Conservation (phyloP, 2,797 vertebrate species). For the Mormyrus proboscirostris region DNA sequence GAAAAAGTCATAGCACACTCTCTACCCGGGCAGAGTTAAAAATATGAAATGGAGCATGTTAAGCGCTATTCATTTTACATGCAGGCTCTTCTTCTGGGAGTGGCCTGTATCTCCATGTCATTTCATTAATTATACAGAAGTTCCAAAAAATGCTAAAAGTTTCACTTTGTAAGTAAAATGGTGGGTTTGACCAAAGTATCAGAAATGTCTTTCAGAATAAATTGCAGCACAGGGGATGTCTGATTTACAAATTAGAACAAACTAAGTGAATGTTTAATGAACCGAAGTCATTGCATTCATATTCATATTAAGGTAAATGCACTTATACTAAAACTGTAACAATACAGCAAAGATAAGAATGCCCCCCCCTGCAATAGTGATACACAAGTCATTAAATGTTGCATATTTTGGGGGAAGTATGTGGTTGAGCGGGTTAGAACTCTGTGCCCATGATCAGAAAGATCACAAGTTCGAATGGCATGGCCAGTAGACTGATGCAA, state of each 20-base stretch:
- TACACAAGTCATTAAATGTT: neutral
- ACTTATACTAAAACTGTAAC: neutral
- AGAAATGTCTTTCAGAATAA: neutral
- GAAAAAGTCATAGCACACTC: neutral
- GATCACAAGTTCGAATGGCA: neutral
- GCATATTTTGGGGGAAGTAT: neutral
- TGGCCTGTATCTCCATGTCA: neutral
- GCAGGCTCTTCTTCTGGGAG: neutral
- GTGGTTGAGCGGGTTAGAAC: neutral
- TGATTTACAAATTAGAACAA: neutral
- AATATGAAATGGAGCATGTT: slow-evolving; percentile 18
- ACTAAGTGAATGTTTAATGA: neutral
- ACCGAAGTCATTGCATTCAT: neutral
- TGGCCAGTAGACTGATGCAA: neutral
- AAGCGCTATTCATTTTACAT: slow-evolving; percentile 19
- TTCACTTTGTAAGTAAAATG: neutral
- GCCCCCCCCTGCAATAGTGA: neutral
- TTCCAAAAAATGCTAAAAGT: neutral
- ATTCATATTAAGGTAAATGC: neutral
- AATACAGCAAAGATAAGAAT: neutral
- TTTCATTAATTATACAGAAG: neutral
- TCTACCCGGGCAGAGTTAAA: neutral
- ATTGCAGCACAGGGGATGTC: neutral
- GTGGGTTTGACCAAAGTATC: neutral
- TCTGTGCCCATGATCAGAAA: neutral